Base-by-base conservation (phyloP, 1,140 invertebrate species). In the Cyclina sinensis region DNA sequence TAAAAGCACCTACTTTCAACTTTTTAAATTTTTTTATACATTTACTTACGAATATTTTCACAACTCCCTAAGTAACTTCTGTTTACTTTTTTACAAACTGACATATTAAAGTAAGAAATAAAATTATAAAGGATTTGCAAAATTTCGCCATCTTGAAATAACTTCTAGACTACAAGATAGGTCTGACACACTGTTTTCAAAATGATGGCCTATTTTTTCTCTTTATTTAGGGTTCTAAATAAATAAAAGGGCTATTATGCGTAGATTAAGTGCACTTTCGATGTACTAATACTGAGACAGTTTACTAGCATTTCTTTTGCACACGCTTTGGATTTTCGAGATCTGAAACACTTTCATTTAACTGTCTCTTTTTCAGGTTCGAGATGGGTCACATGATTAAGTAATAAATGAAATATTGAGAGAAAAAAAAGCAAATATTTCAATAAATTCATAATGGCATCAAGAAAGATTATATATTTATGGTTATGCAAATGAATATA, bases 291-390 rank as follows among this genome's bases (percentile, higher is more conserved):
- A 21, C 27, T 78, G 46, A 78, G 48, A 78, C 46, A 54, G 48
- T 14, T 16, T 48, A 3, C 54, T 78, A 5, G 14, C 74, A 37
- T 18, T 70, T 70, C 54, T 24, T 32, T 9, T 73, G 9, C 32
- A 78, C 30, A 54, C 54, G 54, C 27, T 51, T 21, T 78, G 74
- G 74, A 78, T 78, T 78, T 78, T 78, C 74, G 7, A 30, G 74
- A 78, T 78, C 74, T 0, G 46, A 54, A 18, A 57, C 1, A n/a
- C n/a, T n/a, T n/a, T n/a, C n/a, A 4, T 11, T 1, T 78, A 48
- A 21, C 24, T 76, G n/a, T 48, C 43, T 32, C 48, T 32, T 12
- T 76, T 76, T 51, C 43, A 35, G 11, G 27, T 24, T 24, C 21
- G 16, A 54, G 14, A 78, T n/a, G 46, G 21, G 9, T 35, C 32